These are phyloP conservation scores for Acanthaster planci DNA, from an alignment of 35 echinoderm and acorn worm species.

Conservation along the genomic window DNA sequence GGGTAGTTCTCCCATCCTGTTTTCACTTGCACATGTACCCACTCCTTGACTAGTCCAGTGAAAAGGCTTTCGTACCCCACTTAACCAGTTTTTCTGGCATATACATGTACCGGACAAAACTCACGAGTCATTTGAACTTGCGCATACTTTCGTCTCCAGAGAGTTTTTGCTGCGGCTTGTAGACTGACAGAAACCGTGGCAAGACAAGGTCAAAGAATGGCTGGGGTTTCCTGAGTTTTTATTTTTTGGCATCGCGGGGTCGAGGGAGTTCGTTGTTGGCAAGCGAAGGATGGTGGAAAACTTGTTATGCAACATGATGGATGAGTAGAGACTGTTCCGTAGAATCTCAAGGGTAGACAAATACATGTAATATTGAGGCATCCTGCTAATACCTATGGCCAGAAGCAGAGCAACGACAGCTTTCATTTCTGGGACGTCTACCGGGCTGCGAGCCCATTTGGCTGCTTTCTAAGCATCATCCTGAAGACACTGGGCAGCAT, in stretches of 20 bases:
- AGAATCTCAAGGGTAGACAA: neutral
- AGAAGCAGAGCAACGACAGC: neutral
- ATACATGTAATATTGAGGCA: neutral
- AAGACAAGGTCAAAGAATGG: neutral
- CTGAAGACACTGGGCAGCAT: neutral
- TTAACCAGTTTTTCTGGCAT: conserved; percentile 12
- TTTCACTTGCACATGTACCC: neutral
- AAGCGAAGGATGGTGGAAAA: neutral
- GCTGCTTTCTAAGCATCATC: neutral
- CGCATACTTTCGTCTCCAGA: conserved; percentile 7
- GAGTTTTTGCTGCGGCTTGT: neutral
- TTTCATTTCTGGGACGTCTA: neutral
- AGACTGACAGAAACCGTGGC: neutral
- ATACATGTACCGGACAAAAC: conserved; percentile 23
- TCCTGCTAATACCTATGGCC: conserved; percentile 4
- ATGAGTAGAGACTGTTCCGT: conserved; percentile 4
- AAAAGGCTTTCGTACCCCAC: conserved; percentile 24
- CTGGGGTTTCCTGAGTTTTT: neutral
- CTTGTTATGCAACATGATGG: neutral
- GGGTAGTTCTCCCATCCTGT: neutral
- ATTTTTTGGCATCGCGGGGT: no score
- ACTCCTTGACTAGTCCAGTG: neutral
- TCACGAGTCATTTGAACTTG: neutral
- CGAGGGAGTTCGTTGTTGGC: neutral
- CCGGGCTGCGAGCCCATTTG: neutral